Conservation (phyloP, 1,140 invertebrate species). For the Drosophila parvula region DNA sequence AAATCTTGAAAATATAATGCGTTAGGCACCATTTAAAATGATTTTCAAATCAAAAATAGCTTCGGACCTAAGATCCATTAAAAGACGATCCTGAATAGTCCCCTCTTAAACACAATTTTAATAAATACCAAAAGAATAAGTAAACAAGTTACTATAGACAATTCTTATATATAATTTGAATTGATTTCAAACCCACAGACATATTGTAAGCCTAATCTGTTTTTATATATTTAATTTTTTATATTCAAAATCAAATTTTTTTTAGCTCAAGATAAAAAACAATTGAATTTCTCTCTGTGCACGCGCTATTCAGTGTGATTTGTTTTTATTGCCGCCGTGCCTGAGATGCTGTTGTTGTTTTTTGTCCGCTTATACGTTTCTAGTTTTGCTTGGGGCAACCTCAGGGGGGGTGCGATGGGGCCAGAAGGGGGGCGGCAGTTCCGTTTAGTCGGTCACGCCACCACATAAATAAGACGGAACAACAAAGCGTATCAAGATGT, state of each 20-base stretch:
- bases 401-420: not conserved
- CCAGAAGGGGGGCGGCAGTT: conserved; percentile 51
- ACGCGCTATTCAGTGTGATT: conserved; percentile 19
- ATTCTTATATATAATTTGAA: too few relatives aligned
- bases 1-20: too few relatives aligned
- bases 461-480: conserved; percentile 70
- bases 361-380: conserved; percentile 44
- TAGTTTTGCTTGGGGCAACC: conserved; percentile 33
- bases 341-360: conserved; percentile 56
- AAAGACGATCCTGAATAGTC: too few relatives aligned
- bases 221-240: too few relatives aligned
- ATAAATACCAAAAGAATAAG: not conserved
- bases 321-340: conserved; percentile 49
- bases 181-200: not conserved
- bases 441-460: conserved; percentile 81
- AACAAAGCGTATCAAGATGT: conserved; percentile 63
- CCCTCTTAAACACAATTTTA: not conserved
- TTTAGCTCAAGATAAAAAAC: too few relatives aligned
- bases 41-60: too few relatives aligned
- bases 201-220: too few relatives aligned
- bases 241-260: too few relatives aligned
- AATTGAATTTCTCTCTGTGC: not conserved
- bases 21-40: too few relatives aligned
- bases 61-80: too few relatives aligned
- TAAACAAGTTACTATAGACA: too few relatives aligned